Evolutionary conservation across 2,888 invertebrate genomes (phyloP), one percentile per base, ranked within the genome.

Genomic region (Drosophila mimica): DNA sequence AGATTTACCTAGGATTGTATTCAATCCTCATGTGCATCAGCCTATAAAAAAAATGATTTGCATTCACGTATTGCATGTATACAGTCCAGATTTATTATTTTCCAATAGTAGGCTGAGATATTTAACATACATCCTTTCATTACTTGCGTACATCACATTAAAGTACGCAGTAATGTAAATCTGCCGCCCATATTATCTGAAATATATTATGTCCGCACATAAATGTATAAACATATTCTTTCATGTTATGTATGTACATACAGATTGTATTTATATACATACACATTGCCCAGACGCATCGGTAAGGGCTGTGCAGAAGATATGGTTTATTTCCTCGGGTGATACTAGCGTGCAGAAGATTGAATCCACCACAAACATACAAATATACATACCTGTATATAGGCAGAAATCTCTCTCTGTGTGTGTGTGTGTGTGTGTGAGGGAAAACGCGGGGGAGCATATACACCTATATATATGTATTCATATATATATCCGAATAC

Each of bases 291-390:
- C 71, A 70, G 61, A 49, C 60, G 62, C 54, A 54, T 57, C 51
- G 38, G 53, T 51, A 46, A 40, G 48, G 48, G 31, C 77, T 52
- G 68, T 49, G 59, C 66, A 49, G 52, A 52, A 73, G 83, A 74
- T 81, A 66, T 82, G 70, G 70, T 77, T 72, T 68, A 82, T 90
- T 87, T 90, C 89, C 91, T 88, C 85, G 83, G 91, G 90, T 90
- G 60, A 79, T 81, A 69, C 76, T 76, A 79, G 75, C 87, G 79
- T 81, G 76, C 78, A 76, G 74, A 85, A 83, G 81, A 88, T 81
- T 90, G 76, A 89, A 83, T 81, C 63, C 73, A 38, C 54, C 61
- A 68, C 75, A 81, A 68, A 74, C 69, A 49, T 56, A 64, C 48
- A 46, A 20, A 65, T 33, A 53, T 48, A 68, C 46, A 59, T 81